Evolutionary conservation across 2,113 vertebrate species (phyloP).

Genomic region (Haliaeetus leucogaster): DNA sequence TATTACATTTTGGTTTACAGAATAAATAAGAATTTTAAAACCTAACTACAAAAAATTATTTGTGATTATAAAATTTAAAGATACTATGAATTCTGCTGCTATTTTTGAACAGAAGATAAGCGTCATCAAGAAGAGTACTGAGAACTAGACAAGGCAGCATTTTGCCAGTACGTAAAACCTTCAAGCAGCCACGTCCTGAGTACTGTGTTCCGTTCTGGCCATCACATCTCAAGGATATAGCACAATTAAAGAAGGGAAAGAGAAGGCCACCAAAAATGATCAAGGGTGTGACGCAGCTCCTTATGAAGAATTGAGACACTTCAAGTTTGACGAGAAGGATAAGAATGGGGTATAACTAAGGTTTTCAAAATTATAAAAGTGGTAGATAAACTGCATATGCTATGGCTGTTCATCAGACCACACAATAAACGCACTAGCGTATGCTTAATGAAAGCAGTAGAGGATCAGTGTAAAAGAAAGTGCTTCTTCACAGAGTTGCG

Average conservation of each 20-base stretch:
- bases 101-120: background rate
- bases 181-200: background rate
- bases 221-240: background rate
- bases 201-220: background rate
- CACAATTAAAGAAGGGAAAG: background rate
- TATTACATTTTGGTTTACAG: background rate
- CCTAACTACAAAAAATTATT: background rate
- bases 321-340: background rate
- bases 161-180: background rate
- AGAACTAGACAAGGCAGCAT: background rate
- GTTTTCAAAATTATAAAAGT: background rate
- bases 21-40: background rate
- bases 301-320: background rate
- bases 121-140: background rate
- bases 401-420: background rate
- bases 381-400: background rate
- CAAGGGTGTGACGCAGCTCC: background rate
- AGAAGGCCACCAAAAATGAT: background rate
- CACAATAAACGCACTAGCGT: background rate
- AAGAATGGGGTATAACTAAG: background rate
- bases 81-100: background rate
- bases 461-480: background rate
- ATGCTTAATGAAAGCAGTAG: background rate
- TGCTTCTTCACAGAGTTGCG: background rate
- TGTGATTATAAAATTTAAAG: background rate